These are phyloP conservation scores for Cyclophora albipunctata DNA, from an alignment of 2,888 invertebrate genomes.

Conservation along the genomic window DNA sequence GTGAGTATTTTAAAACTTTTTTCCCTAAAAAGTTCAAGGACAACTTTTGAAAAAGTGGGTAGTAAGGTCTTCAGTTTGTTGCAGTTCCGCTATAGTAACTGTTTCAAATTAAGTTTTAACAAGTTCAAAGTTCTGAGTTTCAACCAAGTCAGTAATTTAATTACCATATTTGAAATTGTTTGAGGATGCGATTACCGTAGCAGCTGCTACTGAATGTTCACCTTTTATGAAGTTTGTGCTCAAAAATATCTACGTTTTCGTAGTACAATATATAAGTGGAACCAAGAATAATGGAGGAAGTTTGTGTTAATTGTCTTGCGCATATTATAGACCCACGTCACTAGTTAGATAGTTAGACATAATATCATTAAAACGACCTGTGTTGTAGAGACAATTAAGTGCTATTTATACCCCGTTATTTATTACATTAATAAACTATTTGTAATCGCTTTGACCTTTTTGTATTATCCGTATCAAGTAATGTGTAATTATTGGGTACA, in stretches of 20 bases:
- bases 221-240: too few species aligned
- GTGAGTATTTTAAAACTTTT: slow-evolving; percentile 14
- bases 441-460: slow-evolving; percentile 37
- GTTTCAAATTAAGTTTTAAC: slow-evolving; percentile 2
- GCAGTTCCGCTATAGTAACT: too few species aligned
- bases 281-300: too few species aligned
- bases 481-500: slow-evolving; percentile 25
- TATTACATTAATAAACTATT: slow-evolving; percentile 28
- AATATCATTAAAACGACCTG: slow-evolving; percentile 19
- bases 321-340: slow-evolving; percentile 19
- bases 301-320: slow-evolving; percentile 30
- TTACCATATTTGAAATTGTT: too few species aligned
- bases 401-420: slow-evolving; percentile 17
- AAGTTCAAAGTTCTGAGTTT: too few species aligned
- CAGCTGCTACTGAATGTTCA: too few species aligned
- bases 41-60: background rate
- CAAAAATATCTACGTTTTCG: too few species aligned
- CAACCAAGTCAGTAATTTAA: too few species aligned
- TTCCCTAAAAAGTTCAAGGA: background rate
- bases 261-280: too few species aligned
- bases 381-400: background rate
- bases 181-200: too few species aligned
- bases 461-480: slow-evolving; percentile 37
- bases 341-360: slow-evolving; percentile 26
- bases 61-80: slow-evolving; percentile 1